Percentiles rank a stretch among this genome's conserved stretches.
Evolutionary conservation across 92 coral and sea anemone species (phyloP).

Genomic region (Muricea muricata): DNA sequence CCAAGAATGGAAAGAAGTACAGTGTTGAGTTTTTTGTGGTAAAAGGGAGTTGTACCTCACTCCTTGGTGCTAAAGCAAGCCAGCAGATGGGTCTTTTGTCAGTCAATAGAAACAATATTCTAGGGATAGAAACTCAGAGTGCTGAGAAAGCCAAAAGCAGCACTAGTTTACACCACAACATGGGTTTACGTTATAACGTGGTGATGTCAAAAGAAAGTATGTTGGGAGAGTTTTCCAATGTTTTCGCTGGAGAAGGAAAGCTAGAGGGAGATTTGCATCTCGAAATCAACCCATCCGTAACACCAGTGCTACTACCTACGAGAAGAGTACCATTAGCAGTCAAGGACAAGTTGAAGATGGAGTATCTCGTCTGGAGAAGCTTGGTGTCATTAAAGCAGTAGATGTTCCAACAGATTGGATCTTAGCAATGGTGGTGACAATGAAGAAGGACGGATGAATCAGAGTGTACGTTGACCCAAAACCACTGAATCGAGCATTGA

Average conservation of each 20-base stretch:
- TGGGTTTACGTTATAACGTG: too few species aligned
- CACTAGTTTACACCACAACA: too few species aligned
- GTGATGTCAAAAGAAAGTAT: constrained; percentile 23
- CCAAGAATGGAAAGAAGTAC: constrained; percentile 52
- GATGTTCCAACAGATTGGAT: constrained; percentile 9
- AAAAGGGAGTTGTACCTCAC: constrained; percentile 44
- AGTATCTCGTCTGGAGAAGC: neutral
- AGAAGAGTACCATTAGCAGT: constrained; percentile 52
- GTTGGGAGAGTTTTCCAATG: constrained; percentile 28
- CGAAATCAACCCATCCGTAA: constrained; percentile 36
- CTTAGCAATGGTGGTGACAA: neutral
- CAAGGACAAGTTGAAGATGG: constrained; percentile 49
- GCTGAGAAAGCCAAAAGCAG: neutral
- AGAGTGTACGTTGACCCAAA: constrained; percentile 7
- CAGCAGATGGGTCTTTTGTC: constrained; percentile 58
- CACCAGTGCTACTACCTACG: constrained; percentile 47
- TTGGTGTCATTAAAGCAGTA: neutral
- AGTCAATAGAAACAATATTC: constrained; percentile 48
- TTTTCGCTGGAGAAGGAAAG: constrained; percentile 42
- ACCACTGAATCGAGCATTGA: neutral
- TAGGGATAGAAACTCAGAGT: neutral
- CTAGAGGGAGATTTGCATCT: constrained; percentile 45
- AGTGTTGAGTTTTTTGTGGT: constrained; percentile 58
- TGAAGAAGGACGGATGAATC: neutral
- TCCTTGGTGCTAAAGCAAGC: constrained; percentile 55